Evolutionary conservation across 1,140 invertebrate genomes (phyloP).

Genomic region (Lysiphlebus fabarum): DNA sequence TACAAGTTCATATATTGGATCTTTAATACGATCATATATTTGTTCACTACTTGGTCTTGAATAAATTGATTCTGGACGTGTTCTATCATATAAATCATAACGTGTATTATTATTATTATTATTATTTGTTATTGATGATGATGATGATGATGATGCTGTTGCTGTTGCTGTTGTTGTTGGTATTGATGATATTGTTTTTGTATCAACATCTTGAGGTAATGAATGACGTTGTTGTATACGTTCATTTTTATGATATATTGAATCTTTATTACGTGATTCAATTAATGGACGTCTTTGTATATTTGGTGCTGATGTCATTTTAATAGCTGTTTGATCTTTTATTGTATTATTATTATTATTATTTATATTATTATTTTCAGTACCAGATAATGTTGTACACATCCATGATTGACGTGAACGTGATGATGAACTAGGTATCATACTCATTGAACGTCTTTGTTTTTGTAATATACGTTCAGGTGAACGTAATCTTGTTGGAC

Average conservation of each 20-base stretch:
- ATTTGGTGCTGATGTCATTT: slow-evolving; percentile 27
- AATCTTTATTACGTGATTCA: slow-evolving; percentile 29
- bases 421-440: slow-evolving; percentile 39
- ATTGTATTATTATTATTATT: too few relatives aligned
- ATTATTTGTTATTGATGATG: slow-evolving; percentile 17
- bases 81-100: slow-evolving; percentile 40
- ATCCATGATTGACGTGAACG: slow-evolving; percentile 46
- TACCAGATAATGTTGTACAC: slow-evolving; percentile 34
- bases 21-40: slow-evolving; percentile 50
- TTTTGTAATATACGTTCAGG: slow-evolving; percentile 48
- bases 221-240: slow-evolving; percentile 20
- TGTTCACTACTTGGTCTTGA: slow-evolving; percentile 44
- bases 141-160: slow-evolving; percentile 9
- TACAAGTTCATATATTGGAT: slow-evolving; percentile 48
- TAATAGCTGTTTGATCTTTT: slow-evolving; percentile 29
- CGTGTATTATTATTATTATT: slow-evolving; percentile 28
- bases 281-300: slow-evolving; percentile 16
- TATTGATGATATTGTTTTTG: background rate
- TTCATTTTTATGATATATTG: slow-evolving; percentile 14
- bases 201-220: slow-evolving; percentile 22
- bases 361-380: too few relatives aligned
- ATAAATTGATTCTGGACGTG: slow-evolving; percentile 43
- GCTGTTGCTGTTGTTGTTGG: background rate
- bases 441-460: slow-evolving; percentile 41
- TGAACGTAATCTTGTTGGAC: slow-evolving; percentile 49